phyloP scores from a whole-genome alignment of 2,113 vertebrate species.

The Campylorhamphus procurvoides region DNA sequence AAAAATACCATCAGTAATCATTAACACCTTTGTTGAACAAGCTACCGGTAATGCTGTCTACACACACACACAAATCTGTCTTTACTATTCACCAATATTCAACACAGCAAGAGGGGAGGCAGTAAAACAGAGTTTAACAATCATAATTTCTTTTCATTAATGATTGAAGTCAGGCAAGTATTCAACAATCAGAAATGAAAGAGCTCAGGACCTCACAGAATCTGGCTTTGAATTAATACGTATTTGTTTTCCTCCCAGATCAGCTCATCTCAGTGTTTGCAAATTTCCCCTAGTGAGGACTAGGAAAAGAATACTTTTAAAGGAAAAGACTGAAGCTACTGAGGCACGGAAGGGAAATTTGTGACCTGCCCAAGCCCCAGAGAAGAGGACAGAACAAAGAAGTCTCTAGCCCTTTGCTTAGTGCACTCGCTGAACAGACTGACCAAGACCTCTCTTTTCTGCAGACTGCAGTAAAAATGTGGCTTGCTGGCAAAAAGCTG shows the following conservation, averaged over 20 bases:
- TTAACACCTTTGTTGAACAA: not conserved
- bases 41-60: not conserved
- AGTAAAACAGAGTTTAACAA: not conserved
- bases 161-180: not conserved
- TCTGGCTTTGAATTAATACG: not conserved
- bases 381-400: not conserved
- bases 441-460: not conserved
- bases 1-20: slow-evolving; percentile 22
- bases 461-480: slow-evolving; percentile 32
- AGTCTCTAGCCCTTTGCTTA: not conserved
- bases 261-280: not conserved
- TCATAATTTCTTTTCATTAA: not conserved
- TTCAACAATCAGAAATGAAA: not conserved
- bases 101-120: not conserved
- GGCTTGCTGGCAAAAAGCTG: slow-evolving; percentile 48
- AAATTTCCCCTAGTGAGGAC: not conserved
- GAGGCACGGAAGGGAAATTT: not conserved
- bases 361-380: not conserved
- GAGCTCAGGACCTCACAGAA: not conserved
- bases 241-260: not conserved
- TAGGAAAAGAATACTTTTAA: not conserved
- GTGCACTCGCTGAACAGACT: not conserved
- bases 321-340: not conserved
- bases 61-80: not conserved
- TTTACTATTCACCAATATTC: not conserved